Percentiles rank a stretch among this genome's conserved stretches.
These are phyloP conservation scores for Dynastes maya DNA, from an alignment of 2,888 invertebrate species.

Conservation along the genomic window DNA sequence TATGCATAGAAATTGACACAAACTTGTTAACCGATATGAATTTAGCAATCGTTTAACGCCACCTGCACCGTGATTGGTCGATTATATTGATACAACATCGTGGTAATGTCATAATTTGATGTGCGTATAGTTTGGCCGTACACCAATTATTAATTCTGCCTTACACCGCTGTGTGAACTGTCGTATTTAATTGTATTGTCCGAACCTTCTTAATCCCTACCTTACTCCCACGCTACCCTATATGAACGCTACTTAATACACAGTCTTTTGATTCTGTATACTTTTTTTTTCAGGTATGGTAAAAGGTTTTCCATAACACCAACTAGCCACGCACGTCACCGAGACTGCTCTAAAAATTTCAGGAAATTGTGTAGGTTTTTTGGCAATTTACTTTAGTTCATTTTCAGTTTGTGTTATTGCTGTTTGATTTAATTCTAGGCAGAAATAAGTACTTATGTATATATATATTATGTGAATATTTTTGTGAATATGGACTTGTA, in stretches of 20 bases:
- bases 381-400: slow-evolving; percentile 22
- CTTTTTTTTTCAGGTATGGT: slow-evolving; percentile 54
- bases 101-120: no score
- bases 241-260: background rate
- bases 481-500: slow-evolving; percentile 26
- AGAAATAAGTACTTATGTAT: slow-evolving; percentile 41
- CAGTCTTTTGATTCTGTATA: background rate
- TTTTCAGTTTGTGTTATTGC: background rate
- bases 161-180: no score
- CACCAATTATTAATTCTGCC: no score
- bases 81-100: no score
- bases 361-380: slow-evolving; percentile 49
- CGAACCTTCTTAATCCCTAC: no score
- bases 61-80: no score
- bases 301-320: slow-evolving; percentile 52
- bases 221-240: no score
- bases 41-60: no score
- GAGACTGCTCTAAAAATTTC: slow-evolving; percentile 48
- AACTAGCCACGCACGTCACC: slow-evolving; percentile 45
- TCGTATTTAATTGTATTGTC: no score
- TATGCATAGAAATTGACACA: no score
- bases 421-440: slow-evolving; percentile 50
- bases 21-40: no score
- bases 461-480: background rate
- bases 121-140: no score